Conservation (phyloP, 2,113 vertebrate species). For the Phoenicopterus ruber region DNA sequence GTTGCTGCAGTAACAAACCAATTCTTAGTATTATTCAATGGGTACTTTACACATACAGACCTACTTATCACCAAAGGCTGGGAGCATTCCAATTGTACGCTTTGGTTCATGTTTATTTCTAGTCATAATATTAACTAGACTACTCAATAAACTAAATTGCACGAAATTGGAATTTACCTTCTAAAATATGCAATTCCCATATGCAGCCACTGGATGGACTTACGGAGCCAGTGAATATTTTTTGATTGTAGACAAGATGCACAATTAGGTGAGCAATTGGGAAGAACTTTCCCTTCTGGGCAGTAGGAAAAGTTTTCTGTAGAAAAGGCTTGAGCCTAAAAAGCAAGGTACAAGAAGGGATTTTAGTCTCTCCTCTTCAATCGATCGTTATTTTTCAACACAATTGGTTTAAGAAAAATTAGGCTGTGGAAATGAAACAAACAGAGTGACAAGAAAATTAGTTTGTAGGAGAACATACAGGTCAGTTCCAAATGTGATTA, state of each 20-base stretch:
- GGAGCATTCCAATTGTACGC: not conserved
- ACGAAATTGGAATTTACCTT: not conserved
- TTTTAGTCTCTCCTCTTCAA: not conserved
- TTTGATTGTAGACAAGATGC: not conserved
- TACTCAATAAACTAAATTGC: not conserved
- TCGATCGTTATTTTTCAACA: not conserved
- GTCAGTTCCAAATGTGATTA: not conserved
- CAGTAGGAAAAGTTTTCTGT: not conserved
- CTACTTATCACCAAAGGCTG: not conserved
- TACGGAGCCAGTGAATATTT: not conserved
- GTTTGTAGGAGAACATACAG: not conserved
- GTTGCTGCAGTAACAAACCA: not conserved
- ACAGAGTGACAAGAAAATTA: not conserved
- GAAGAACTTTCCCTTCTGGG: not conserved
- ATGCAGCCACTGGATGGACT: constrained; percentile 57
- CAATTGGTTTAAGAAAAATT: not conserved
- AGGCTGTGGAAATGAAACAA: not conserved
- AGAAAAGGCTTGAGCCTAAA: not conserved
- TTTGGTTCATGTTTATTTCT: not conserved
- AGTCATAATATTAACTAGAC: not conserved
- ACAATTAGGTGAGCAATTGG: not conserved
- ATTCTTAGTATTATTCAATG: not conserved
- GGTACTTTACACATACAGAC: not conserved
- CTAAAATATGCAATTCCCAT: constrained; percentile 8
- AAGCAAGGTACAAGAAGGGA: not conserved